phyloP scores from a whole-genome alignment of 2,113 vertebrate genomes.

The Sorex araneus region DNA sequence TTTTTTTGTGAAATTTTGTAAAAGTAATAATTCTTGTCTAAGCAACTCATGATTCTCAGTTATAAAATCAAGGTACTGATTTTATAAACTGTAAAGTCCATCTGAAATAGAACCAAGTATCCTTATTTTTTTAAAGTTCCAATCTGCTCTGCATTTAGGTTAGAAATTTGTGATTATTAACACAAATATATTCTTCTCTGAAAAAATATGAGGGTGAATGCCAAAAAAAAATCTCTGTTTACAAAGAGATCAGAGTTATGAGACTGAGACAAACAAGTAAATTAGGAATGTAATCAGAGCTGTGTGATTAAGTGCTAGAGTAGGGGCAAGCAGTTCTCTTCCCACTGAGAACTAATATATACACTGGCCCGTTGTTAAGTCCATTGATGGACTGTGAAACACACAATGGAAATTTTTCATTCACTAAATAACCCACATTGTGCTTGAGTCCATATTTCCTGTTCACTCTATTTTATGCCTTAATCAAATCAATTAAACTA shows the following conservation, averaged over 20 bases:
- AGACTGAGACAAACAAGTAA: neutral
- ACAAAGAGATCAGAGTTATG: neutral
- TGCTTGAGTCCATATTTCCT: slow-evolving; percentile 61
- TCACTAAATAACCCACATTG: slow-evolving; percentile 57
- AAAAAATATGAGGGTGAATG: neutral
- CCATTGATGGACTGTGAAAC: neutral
- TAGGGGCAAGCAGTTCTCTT: neutral
- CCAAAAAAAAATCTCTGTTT: neutral
- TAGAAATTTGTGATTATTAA: neutral
- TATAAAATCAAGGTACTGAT: no score
- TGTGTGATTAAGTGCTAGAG: neutral
- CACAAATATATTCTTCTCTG: neutral
- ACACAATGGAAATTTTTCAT: slow-evolving; percentile 42
- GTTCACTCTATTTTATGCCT: slow-evolving; percentile 61
- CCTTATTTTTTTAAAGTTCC: slow-evolving; percentile 47
- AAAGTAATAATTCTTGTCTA: slow-evolving; percentile 3
- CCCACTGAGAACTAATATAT: neutral
- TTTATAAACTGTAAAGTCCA: no score
- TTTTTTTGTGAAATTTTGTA: slow-evolving; percentile 44
- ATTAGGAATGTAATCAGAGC: neutral
- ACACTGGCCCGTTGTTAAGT: neutral
- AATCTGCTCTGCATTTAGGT: neutral
- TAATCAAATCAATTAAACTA: slow-evolving; percentile 76
- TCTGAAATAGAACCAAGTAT: neutral
- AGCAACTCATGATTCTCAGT: slow-evolving; percentile 34